These are phyloP conservation scores for Balaeniceps rex DNA, from an alignment of 2,113 vertebrate species.

Conservation along the genomic window DNA sequence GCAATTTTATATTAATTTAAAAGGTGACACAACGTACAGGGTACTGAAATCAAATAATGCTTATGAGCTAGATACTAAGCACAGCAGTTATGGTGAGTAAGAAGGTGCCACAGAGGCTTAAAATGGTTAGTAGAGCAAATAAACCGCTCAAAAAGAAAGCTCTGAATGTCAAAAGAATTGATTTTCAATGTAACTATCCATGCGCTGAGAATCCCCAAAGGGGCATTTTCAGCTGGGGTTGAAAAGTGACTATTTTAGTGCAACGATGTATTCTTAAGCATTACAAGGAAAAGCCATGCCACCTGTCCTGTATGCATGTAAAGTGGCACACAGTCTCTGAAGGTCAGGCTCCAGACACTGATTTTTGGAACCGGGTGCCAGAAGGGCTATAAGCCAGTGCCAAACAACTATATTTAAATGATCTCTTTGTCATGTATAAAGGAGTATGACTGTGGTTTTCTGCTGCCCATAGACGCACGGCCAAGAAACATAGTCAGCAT, in stretches of 20 bases:
- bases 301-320: not conserved
- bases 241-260: conserved; percentile 23
- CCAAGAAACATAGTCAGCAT: not conserved
- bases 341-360: not conserved
- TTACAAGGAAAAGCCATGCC: not conserved
- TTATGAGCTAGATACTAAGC: conserved; percentile 9
- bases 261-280: not conserved
- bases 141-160: conserved; percentile 4
- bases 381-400: not conserved
- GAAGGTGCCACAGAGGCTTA: not conserved
- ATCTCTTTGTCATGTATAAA: not conserved
- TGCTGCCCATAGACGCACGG: not conserved
- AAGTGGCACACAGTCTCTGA: not conserved
- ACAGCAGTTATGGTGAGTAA: conserved; percentile 1
- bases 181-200: conserved; percentile 34
- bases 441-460: not conserved
- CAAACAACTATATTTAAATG: not conserved
- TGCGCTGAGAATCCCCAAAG: not conserved
- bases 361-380: not conserved
- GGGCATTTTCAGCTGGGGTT: not conserved
- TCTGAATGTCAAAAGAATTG: conserved; percentile 32
- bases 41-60: not conserved
- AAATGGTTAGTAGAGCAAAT: conserved; percentile 21
- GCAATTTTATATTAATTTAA: not conserved
- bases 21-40: not conserved